Conservation (phyloP, 2,797 vertebrate species). For the Falco concolor region DNA sequence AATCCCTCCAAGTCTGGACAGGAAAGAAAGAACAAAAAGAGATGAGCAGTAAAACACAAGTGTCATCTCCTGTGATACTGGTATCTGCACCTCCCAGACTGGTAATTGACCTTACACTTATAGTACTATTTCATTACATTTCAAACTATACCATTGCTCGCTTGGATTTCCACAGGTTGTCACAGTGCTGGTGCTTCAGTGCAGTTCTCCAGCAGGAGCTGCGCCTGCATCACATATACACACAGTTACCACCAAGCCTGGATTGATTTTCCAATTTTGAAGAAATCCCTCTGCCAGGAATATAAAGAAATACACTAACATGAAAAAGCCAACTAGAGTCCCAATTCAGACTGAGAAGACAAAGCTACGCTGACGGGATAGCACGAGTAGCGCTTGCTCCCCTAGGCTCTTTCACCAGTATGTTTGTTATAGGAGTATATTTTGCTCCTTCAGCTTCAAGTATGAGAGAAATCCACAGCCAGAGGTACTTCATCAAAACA, state of each 20-base stretch:
- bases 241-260: background rate
- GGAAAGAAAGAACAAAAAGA: background rate
- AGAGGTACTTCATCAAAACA: background rate
- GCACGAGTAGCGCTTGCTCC: background rate
- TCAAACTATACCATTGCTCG: background rate
- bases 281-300: background rate
- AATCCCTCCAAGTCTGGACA: background rate
- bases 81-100: background rate
- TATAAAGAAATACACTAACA: background rate
- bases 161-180: background rate
- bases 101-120: background rate
- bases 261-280: background rate
- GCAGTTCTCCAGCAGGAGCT: background rate
- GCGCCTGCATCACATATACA: background rate
- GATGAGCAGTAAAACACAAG: background rate
- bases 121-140: background rate
- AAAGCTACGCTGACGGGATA: fast-evolving
- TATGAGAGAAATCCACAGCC: background rate
- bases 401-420: background rate
- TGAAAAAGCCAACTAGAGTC: background rate
- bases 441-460: background rate
- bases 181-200: background rate
- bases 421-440: background rate
- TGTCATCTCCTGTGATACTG: background rate
- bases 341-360: background rate